Evolutionary conservation across 2,113 vertebrate species (phyloP).

Genomic region (Pangasianodon gigas): DNA sequence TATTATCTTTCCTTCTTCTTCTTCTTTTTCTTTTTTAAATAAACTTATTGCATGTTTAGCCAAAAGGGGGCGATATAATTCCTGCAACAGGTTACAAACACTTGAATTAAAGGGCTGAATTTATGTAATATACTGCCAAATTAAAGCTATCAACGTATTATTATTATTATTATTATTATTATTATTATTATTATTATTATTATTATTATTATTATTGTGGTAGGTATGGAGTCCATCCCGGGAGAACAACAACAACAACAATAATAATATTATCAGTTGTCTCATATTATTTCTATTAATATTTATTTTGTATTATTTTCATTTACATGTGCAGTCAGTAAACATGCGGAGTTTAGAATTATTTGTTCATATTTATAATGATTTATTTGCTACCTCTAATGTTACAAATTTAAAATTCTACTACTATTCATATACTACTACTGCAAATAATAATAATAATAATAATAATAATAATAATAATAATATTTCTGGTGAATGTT

Average conservation of each 20-base stretch:
- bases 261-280: neutral
- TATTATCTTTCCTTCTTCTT: neutral
- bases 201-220: neutral
- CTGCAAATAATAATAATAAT: neutral
- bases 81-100: neutral
- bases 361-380: neutral
- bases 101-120: neutral
- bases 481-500: neutral
- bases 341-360: neutral
- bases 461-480: neutral
- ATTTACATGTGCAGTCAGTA: neutral
- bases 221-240: neutral
- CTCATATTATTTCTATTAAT: neutral
- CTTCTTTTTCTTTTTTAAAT: neutral
- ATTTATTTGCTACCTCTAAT: neutral
- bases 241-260: neutral
- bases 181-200: conserved; percentile 7
- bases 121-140: neutral
- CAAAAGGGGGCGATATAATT: conserved; percentile 43
- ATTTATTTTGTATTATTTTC: neutral
- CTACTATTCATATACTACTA: no score
- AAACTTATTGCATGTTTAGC: neutral
- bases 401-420: no score
- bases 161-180: conserved; percentile 13
- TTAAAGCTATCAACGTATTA: neutral